Base-by-base conservation (phyloP, 2,888 invertebrate genomes). In the Microchrysa polita region DNA sequence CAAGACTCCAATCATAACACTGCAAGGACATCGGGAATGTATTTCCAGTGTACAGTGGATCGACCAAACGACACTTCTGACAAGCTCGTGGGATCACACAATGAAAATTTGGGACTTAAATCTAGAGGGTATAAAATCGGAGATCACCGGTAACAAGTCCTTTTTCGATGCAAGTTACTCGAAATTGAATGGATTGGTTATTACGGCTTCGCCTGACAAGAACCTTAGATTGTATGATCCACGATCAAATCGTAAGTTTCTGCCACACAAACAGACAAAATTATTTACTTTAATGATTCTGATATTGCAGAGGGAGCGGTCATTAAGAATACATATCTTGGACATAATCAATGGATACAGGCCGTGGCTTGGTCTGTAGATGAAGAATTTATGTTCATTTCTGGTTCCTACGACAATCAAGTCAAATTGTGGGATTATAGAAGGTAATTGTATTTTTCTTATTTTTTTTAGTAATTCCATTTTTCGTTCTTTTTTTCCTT, bases 391-490 rank as follows among this genome's bases (percentile, higher is more conserved):
- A 87, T 95, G 14, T 98, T 99, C 83, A 88, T 98, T 22, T 97
- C 97, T 0, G 97, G 95, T 1, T 93, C 95, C 0, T 96, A 97
- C 81, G 98, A 99, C 81, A 90, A 92, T 77, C 87, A 92, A 76
- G 91, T 97, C 75, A 98, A 98, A 85, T 87, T 98, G 65, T 99
- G 99, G 99, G 98, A 99, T 84, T 91, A 92, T 4, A 89, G 97
- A 82, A 96, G 93, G 93, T 61, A 59, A 34, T 23, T 16, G 18
- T 48, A 72, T 72, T 75, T 74, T 72, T 55, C 22, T 60, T 27
- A 59, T 34, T n/a, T n/a, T n/a, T n/a, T n/a, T 48, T 48, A 48
- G 48, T n/a, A n/a, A n/a, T n/a, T n/a, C 40, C 59, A 61, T 73
- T 72, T 67, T 22, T 60, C 27, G 59, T 61, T 48, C 4, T 48